Base-by-base conservation (phyloP, 1,140 invertebrate genomes). In the Drosophila leontia region DNA sequence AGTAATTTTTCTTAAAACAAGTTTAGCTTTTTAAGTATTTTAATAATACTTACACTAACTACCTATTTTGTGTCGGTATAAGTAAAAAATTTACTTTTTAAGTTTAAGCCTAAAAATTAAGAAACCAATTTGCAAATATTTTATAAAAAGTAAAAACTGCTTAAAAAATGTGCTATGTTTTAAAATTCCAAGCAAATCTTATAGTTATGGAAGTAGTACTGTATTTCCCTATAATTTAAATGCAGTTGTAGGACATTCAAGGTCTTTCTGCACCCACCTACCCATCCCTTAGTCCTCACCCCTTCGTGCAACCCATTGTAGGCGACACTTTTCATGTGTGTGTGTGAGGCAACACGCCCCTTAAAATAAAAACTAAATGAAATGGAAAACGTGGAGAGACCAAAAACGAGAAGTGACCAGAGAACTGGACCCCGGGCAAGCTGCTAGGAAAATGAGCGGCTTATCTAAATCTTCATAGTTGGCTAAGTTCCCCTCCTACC, bases 391-490 rank as follows among this genome's bases (percentile, higher is more conserved):
- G 74, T 70, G 84, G 44, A 71, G 59, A 71, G 45, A 41, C 57
- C 47, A 56, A 64, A 55, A 61, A 57, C 78, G 47, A 61, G 42
- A 71, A 83, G 60, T 88, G 84, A 77, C 83, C 84, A 80, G 77
- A 68, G 62, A 67, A 70, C 67, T 70, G 51, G 56, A 61, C 63
- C 64, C 62, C 32, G 58, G 62, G 62, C 81, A 70, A 63, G 68
- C 76, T 76, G 82, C 84, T 80, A 90, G 84, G 80, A 88, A 84
- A 84, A 79, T 81, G 90, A 91, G 78, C 75, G 69, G 81, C 81
- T 92, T 92, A 92, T 92, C 91, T 92, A 82, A 91, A 92, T 92
- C 91, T 92, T 92, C 78, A 92, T 92, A 92, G 87, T 92, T 92
- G 91, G 91, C 87, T 92, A 92, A 83, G 61, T 71, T 75, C 77